Percentiles rank a stretch among this genome's conserved stretches.
Conservation (phyloP, 2,113 vertebrate genomes). For the Pachypanchax playfairii region DNA sequence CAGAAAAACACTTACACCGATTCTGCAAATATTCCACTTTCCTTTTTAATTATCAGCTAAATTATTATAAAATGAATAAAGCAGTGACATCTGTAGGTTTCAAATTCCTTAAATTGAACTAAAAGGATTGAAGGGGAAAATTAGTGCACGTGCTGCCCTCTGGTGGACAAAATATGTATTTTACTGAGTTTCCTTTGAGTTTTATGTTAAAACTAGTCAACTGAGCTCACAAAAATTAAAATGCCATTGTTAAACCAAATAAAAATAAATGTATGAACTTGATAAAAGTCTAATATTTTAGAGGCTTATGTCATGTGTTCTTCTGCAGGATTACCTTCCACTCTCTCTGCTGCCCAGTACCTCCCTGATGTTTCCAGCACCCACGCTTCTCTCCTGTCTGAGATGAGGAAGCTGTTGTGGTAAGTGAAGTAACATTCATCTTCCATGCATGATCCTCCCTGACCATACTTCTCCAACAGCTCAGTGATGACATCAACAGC, state of each 20-base stretch:
- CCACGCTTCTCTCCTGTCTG: constrained; percentile 92
- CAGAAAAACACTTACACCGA: too few species aligned
- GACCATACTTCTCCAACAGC: constrained; percentile 89
- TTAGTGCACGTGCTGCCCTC: constrained; percentile 7
- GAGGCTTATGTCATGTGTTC: too few species aligned
- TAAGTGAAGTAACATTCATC: constrained; percentile 86
- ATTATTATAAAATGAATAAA: not conserved
- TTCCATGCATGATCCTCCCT: constrained; percentile 94
- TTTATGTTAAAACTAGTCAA: not conserved
- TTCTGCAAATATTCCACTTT: too few species aligned
- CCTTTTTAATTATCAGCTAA: too few species aligned
- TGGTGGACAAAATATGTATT: constrained; percentile 29
- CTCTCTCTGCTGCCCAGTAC: constrained; percentile 92
- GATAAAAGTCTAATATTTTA: too few species aligned
- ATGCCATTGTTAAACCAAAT: not conserved
- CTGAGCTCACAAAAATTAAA: not conserved
- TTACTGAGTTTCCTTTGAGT: not conserved
- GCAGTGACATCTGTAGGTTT: too few species aligned
- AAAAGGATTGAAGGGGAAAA: not conserved
- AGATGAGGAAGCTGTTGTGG: constrained; percentile 96
- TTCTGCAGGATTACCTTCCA: constrained; percentile 78
- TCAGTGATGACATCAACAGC: constrained; percentile 87
- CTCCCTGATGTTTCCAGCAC: constrained; percentile 93
- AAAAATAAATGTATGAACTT: too few species aligned
- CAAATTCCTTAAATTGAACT: not conserved